These are phyloP conservation scores for Pachymerium ferrugineum DNA, from an alignment of 2,888 invertebrate genomes.

Conservation along the genomic window DNA sequence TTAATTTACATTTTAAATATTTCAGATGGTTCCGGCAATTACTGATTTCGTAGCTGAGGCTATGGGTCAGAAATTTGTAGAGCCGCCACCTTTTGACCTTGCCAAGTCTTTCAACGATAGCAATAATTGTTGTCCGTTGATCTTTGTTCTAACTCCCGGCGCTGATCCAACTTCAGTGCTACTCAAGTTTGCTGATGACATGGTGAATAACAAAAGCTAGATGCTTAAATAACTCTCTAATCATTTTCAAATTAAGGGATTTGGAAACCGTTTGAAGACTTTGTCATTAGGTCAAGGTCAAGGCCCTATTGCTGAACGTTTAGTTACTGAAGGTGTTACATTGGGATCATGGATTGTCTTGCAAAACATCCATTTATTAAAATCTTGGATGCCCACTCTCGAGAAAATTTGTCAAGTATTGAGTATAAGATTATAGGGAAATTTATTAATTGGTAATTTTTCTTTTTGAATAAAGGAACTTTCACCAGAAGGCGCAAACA, in stretches of 20 bases:
- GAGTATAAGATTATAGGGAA: neutral
- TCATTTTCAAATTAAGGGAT: slow-evolving; percentile 43
- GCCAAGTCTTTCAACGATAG: slow-evolving; percentile 48
- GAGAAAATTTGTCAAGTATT: slow-evolving; percentile 48
- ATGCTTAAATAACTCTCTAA: neutral
- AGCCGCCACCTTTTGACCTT: slow-evolving; percentile 51
- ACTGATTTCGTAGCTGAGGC: slow-evolving; percentile 48
- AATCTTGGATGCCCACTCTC: slow-evolving; percentile 51
- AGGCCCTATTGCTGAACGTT: slow-evolving; percentile 49
- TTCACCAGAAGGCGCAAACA: slow-evolving; percentile 48
- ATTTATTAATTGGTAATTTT: neutral
- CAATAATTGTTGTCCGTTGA: slow-evolving; percentile 47
- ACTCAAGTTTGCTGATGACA: slow-evolving; percentile 51
- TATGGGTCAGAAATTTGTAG: slow-evolving; percentile 49
- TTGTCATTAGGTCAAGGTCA: slow-evolving; percentile 51
- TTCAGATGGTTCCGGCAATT: slow-evolving; percentile 47
- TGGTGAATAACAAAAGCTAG: slow-evolving; percentile 40
- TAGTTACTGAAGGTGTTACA: slow-evolving; percentile 48
- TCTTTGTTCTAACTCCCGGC: slow-evolving; percentile 50
- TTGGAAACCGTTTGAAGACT: slow-evolving; percentile 49
- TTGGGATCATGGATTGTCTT: slow-evolving; percentile 51
- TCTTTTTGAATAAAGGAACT: slow-evolving; percentile 43
- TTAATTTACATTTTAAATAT: neutral
- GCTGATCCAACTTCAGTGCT: slow-evolving; percentile 50
- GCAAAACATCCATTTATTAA: slow-evolving; percentile 51